These are phyloP conservation scores for Graptemys geographica DNA, from an alignment of 2,797 vertebrate species.

Conservation along the genomic window DNA sequence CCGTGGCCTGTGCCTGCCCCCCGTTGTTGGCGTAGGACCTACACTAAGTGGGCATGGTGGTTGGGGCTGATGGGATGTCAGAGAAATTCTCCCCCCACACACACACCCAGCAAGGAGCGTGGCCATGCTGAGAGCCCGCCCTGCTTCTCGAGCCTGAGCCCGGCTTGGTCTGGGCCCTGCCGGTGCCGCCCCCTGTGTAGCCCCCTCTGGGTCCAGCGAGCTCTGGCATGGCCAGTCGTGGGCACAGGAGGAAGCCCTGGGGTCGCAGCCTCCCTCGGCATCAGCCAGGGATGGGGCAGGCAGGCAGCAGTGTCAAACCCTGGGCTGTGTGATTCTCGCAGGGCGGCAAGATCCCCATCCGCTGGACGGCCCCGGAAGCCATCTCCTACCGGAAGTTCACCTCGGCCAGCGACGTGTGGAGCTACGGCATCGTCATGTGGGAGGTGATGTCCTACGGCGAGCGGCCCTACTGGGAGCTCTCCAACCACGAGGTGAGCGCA, in stretches of 20 bases:
- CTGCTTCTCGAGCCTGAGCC: neutral
- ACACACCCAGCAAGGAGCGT: neutral
- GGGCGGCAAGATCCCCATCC: conserved; percentile 99
- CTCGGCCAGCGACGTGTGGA: conserved; percentile 98
- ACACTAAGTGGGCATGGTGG: no score
- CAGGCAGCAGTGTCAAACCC: neutral
- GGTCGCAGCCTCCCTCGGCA: no score
- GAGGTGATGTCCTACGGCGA: conserved; percentile 98
- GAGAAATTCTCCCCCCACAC: no score
- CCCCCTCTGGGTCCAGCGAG: neutral
- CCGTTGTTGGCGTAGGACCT: neutral
- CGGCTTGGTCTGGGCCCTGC: neutral
- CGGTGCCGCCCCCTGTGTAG: neutral
- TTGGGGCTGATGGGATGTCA: neutral
- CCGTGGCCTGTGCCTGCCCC: no score
- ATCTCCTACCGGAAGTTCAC: conserved; percentile 98
- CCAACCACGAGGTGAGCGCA: conserved; percentile 92
- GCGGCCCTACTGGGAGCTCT: conserved; percentile 98
- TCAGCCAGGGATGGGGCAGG: neutral
- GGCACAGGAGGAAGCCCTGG: no score
- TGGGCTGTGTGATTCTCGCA: conserved; percentile 49
- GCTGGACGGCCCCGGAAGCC: conserved; percentile 97
- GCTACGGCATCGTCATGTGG: conserved; percentile 99
- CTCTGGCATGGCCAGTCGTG: neutral
- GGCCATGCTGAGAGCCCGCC: no score